Percentiles rank a stretch among this genome's conserved stretches.
phyloP scores from a whole-genome alignment of 92 coral and sea anemone species.

The Epizoanthus scotinus region DNA sequence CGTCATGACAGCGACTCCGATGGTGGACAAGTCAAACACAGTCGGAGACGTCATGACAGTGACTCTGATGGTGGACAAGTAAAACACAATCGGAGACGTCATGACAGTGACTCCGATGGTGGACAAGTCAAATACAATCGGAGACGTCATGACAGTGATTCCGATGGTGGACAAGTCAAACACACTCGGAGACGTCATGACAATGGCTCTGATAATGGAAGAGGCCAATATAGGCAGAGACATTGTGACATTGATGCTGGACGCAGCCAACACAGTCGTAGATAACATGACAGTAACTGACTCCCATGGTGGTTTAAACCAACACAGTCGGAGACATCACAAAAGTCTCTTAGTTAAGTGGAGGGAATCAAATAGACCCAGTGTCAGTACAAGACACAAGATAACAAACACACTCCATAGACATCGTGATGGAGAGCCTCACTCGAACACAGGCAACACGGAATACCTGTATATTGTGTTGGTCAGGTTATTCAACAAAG shows the following conservation, averaged over 20 bases:
- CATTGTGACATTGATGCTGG: background rate
- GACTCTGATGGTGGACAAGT: slow-evolving; percentile 3
- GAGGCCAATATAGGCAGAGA: background rate
- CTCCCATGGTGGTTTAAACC: slow-evolving; percentile 29
- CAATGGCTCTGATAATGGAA: background rate
- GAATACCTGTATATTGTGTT: too few relatives aligned
- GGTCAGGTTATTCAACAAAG: too few relatives aligned
- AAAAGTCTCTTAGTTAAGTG: background rate
- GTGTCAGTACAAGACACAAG: too few relatives aligned
- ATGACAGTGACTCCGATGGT: slow-evolving; percentile 17
- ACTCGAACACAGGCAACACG: background rate
- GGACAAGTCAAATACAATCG: background rate
- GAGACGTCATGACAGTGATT: slow-evolving; percentile 39
- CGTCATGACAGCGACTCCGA: too few relatives aligned
- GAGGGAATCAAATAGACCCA: too few relatives aligned
- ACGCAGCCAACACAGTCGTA: too few relatives aligned
- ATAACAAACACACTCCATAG: too few relatives aligned
- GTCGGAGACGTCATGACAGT: slow-evolving; percentile 1
- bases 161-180: slow-evolving; percentile 22
- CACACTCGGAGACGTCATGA: background rate
- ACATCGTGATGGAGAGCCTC: too few relatives aligned
- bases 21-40: too few relatives aligned
- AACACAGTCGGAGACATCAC: background rate
- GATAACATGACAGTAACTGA: slow-evolving; percentile 41
- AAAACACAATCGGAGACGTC: background rate